Base-by-base conservation (phyloP, 2,113 vertebrate genomes). In the Drymodes brunneopygia region DNA sequence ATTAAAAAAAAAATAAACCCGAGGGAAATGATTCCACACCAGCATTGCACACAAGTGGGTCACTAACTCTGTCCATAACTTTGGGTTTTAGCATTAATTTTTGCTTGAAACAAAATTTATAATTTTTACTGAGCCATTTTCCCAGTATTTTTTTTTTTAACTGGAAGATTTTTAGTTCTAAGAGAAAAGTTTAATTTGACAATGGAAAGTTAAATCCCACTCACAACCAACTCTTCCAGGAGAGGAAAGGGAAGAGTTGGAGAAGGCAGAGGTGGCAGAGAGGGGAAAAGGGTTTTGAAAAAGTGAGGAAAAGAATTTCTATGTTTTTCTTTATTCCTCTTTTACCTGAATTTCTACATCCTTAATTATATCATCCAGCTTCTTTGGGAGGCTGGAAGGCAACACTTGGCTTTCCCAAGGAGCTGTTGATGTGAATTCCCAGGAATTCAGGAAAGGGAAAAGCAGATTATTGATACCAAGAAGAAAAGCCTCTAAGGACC, bases 301-400 rank as follows among this genome's bases (percentile, higher is more conserved):
- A 62, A 60, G 38, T 4, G 10, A 48, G 38, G n/a, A 40, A 70
- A 78, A 62, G 5, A 9, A 82, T 65, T 62, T 67, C 44, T 21
- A 1, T 15, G 0, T 0, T 23, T 50, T 72, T 40, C 15, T 12
- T 54, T 23, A 38, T 64, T n/a, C 15, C 10, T n/a, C 35, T 64
- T 82, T 33, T 45, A 7, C 24, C 66, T 51, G 19, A 70, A 71
- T 91, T 92, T 75, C 21, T 53, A 11, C 12, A 15, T 24, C 31
- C 17, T 44, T 27, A 16, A 24, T 6, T 42, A 7, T 16, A 22
- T 20, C 54, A 86, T 6, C 27, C 61, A 53, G 7, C 8, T 35
- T 40, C 56, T 47, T 17, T 53, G 47, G 51, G 42, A 47, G 24
- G 48, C 69, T 69, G 73, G 58, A 28, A 72, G 20, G 40, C 9